Base-by-base conservation (phyloP, 2,888 invertebrate genomes). In the Altica lythri region DNA sequence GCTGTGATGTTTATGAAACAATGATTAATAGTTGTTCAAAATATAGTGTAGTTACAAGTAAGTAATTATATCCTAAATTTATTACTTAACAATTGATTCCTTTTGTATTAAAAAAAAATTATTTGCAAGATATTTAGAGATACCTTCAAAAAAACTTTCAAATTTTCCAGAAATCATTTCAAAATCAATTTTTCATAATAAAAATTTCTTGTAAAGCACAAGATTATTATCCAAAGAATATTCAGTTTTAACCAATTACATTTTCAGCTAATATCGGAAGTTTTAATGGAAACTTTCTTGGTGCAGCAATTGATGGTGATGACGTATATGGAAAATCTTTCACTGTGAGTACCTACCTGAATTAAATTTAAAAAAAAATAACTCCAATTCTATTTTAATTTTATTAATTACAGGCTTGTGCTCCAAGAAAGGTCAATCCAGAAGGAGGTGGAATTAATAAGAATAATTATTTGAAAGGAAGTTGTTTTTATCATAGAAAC, bases 251-350 rank as follows among this genome's bases (percentile, higher is more conserved):
- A 29, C 1, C 10, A 6, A 25, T 6, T 5, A 29, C 9, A 29
- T 29, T 22, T 40, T 9, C 12, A 40, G 40, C 9, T 19, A 17
- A 22, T 19, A 2, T 5, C 9, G 40, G 40, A 13, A 13, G 22
- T 12, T 40, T 40, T 12, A 40, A 40, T 22, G 40, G 40, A 12
- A 40, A 40, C 12, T 40, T 40, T 25, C 40, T 40, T n/a, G 40
- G 40, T 13, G 17, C 13, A 12, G 40, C 25, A 6, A 25, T 40
- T 6, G 40, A 40, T 22, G 40, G 40, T 1, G 12, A 22, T 14
- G 40, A 40, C 3, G 17, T 22, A 17, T 22, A 4, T 14, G 40
- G 40, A 3, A 10, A 10, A 3, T 22, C 40, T 13, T 40, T 40
- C 10, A 13, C 22, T 22, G 40, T 40, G 22, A 14, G 40, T 22